Conservation (phyloP, 1,140 invertebrate species). For the Drosophila neocordata region DNA sequence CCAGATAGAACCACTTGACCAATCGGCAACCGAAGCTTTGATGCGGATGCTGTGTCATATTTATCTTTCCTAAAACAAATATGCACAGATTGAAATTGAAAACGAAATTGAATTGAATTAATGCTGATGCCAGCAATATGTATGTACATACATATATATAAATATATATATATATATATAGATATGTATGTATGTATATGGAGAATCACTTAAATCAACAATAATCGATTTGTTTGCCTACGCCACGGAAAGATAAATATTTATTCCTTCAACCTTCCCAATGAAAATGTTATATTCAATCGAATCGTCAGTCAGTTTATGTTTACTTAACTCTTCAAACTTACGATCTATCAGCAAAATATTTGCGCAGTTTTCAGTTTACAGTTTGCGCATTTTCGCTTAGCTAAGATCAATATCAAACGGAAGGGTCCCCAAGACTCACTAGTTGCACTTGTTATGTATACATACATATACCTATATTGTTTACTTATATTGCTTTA, state of each 20-base stretch:
- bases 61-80: constrained; percentile 52
- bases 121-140: neutral
- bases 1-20: constrained; percentile 76
- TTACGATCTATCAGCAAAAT: constrained; percentile 27
- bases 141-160: no score
- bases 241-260: neutral
- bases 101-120: constrained; percentile 1
- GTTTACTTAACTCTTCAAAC: constrained; percentile 39
- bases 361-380: constrained; percentile 36
- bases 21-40: constrained; percentile 63
- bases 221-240: neutral
- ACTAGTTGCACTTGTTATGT: no score
- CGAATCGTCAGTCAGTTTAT: constrained; percentile 34
- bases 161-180: no score
- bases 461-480: no score
- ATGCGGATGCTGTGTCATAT: constrained; percentile 55
- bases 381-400: constrained; percentile 35
- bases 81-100: constrained; percentile 33
- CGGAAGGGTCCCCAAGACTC: neutral
- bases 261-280: neutral
- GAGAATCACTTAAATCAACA: constrained; percentile 7
- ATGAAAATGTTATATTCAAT: constrained; percentile 4
- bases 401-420: neutral
- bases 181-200: no score
- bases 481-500: no score